Percentiles rank a stretch among this genome's conserved stretches.
phyloP scores from a whole-genome alignment of 2,113 vertebrate species.

The Notiomystis cincta region DNA sequence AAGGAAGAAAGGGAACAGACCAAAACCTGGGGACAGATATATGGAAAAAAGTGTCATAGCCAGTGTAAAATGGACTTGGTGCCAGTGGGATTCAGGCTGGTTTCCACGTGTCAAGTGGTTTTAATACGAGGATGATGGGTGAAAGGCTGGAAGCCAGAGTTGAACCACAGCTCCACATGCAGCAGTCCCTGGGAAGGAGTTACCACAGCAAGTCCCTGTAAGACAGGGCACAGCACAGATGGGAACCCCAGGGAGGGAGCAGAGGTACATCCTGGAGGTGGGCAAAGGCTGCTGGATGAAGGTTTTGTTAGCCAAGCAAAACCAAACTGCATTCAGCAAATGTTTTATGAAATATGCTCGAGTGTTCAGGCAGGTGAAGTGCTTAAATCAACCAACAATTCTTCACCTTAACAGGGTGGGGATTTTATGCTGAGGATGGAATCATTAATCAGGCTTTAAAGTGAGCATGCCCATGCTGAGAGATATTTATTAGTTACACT shows the following conservation, averaged over 20 bases:
- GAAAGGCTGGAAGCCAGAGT: neutral
- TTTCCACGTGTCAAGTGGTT: neutral
- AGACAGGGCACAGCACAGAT: neutral
- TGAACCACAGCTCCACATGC: neutral
- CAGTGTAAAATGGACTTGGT: neutral
- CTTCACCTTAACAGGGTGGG: conserved; percentile 37
- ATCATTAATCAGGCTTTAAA: conserved; percentile 44
- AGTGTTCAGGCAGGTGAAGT: conserved; percentile 42
- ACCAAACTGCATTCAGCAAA: neutral
- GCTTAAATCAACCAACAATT: conserved; percentile 54
- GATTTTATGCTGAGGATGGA: conserved; percentile 44
- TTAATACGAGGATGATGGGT: neutral
- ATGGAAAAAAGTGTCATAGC: neutral
- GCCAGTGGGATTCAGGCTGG: neutral
- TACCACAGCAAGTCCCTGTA: fast-evolving
- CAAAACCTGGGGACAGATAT: fast-evolving
- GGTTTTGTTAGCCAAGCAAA: neutral
- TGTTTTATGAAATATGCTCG: neutral
- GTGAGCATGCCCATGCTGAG: neutral
- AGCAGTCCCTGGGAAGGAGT: neutral
- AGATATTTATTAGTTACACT: conserved; percentile 47
- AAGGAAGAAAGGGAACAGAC: neutral
- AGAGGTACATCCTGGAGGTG: neutral
- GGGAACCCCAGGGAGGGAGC: neutral
- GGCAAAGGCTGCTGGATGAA: neutral